These are phyloP conservation scores for Formica selysi DNA, from an alignment of 1,140 invertebrate genomes.

Conservation along the genomic window DNA sequence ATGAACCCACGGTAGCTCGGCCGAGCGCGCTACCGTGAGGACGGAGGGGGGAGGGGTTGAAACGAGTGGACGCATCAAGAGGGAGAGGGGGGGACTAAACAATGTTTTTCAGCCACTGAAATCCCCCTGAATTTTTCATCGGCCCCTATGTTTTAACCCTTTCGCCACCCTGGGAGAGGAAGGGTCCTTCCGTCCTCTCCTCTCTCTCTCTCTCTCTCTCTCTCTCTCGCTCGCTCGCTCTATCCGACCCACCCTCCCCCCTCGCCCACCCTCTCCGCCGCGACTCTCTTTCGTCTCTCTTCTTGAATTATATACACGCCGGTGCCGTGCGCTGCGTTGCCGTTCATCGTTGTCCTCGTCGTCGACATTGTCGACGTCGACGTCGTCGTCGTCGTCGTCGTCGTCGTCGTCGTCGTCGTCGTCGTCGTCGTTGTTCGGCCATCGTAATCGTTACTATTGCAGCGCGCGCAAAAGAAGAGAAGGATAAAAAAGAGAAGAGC, in stretches of 20 bases:
- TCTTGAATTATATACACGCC: slow-evolving; percentile 69
- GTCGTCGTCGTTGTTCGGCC: slow-evolving; percentile 23
- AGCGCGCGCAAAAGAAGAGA: slow-evolving; percentile 37
- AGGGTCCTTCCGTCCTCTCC: slow-evolving; percentile 55
- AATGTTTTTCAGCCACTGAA: slow-evolving; percentile 84
- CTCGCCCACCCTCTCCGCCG: slow-evolving; percentile 9
- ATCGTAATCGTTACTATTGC: slow-evolving; percentile 63
- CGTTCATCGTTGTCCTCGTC: slow-evolving; percentile 28
- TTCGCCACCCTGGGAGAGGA: slow-evolving; percentile 74
- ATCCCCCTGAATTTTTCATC: slow-evolving; percentile 82
- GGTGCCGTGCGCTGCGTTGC: slow-evolving; percentile 42
- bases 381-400: slow-evolving; percentile 41
- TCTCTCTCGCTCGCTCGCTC: not conserved
- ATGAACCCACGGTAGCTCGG: slow-evolving; percentile 74
- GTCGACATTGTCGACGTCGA: not conserved
- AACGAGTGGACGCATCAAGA: slow-evolving; percentile 11
- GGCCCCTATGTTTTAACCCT: slow-evolving; percentile 83
- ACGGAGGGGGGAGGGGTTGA: not conserved
- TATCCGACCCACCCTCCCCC: not conserved
- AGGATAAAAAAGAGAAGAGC: not conserved
- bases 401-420: slow-evolving; percentile 29
- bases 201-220: not conserved
- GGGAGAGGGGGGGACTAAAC: slow-evolving; percentile 75
- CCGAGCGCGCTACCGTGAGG: slow-evolving; percentile 71
- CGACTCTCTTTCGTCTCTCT: slow-evolving; percentile 64